Base-by-base conservation (phyloP, 2,113 vertebrate genomes). In the Ascaphus truei region DNA sequence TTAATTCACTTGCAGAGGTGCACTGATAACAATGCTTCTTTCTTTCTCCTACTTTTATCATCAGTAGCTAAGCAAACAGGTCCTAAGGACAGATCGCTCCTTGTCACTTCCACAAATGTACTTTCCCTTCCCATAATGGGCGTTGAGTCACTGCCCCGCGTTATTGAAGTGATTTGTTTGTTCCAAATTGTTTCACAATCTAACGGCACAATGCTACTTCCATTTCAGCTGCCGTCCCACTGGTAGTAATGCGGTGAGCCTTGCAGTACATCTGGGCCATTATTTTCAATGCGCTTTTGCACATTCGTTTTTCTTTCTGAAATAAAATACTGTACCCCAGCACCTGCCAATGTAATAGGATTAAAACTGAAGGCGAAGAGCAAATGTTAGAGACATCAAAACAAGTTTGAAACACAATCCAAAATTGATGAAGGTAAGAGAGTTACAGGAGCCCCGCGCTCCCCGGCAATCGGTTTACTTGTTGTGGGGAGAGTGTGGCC, bases 1-100 rank as follows among this genome's bases (percentile, higher is more conserved):
- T 88, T 93, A 93, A 93, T 95, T 93, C 91, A 90, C 87, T 88
- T 89, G 86, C 83, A 82, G 81, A 92, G 90, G 88, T 86, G 84
- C 79, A 79, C 89, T 86, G 91, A 92, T 92, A 93, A 94, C 87
- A 75, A 72, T 69, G 75, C 62, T 74, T 72, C 76, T 76, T 85
- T 31, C 62, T 64, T 29, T 79, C 73, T 72, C 75, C 74, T 84
- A 73, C 79, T 77, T 85, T 77, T 79, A 65, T 80, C 81, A 76
- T 74, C 71, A 75, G 47, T 60, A 75, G 76, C 76, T 79, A 84
- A 86, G 92, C 76, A 85, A 89, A 88, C 86, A 84, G 84, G 81
- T 88, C 90, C 89, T 82, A 79, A 86, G 84, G 89, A 90, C 73
- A 84, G 83, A 79, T 59, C 59, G 60, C 73, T 80, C 74, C 53